phyloP scores from a whole-genome alignment of 2,888 invertebrate genomes.

The Flabesymbios commensalis region DNA sequence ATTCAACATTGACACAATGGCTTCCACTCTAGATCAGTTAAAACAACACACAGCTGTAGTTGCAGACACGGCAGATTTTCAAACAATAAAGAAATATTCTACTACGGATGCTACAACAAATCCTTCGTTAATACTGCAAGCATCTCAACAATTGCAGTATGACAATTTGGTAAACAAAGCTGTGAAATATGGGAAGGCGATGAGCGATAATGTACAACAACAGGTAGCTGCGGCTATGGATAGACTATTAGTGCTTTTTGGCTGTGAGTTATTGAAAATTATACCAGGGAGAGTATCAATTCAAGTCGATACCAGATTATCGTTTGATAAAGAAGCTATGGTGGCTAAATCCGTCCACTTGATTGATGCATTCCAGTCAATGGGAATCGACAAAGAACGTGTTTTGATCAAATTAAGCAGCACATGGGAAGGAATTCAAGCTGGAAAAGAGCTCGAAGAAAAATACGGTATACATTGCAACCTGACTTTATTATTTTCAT shows the following conservation, averaged over 20 bases:
- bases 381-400: constrained; percentile 85
- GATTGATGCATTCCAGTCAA: constrained; percentile 85
- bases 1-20: constrained; percentile 1
- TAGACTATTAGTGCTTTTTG: constrained; percentile 92
- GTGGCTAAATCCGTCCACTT: constrained; percentile 86
- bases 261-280: constrained; percentile 94
- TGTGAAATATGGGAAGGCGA: constrained; percentile 78
- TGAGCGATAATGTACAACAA: too few relatives aligned
- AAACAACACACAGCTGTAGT: constrained; percentile 90
- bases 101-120: constrained; percentile 99
- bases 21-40: constrained; percentile 71
- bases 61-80: constrained; percentile 98
- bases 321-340: constrained; percentile 91
- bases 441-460: constrained; percentile 90
- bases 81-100: constrained; percentile 95
- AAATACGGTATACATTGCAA: constrained; percentile 96
- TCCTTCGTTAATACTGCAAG: constrained; percentile 93
- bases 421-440: constrained; percentile 99
- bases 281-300: constrained; percentile 96
- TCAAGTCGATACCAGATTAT: constrained; percentile 94
- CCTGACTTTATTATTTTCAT: constrained; percentile 91
- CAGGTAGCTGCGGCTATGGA: constrained; percentile 81
- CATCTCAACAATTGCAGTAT: constrained; percentile 93
- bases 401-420: constrained; percentile 96
- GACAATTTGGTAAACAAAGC: constrained; percentile 87